phyloP scores from a whole-genome alignment of 2,797 vertebrate genomes.

The Kryptolebias ocellatus region DNA sequence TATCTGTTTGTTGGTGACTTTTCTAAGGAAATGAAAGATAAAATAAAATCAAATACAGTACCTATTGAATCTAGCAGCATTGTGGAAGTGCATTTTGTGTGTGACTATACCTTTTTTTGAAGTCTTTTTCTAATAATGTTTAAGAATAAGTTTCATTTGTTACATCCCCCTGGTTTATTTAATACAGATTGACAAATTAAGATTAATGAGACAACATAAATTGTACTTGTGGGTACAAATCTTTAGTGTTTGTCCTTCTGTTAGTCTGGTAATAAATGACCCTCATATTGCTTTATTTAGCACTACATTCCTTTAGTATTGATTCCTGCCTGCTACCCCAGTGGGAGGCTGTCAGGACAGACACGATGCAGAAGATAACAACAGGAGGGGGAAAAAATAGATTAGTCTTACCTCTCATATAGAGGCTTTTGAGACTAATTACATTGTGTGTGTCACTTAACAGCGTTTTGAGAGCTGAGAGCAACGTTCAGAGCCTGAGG shows the following conservation, averaged over 20 bases:
- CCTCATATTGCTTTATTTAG: constrained; percentile 37
- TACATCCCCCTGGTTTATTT: background rate
- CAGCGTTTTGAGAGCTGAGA: constrained; percentile 42
- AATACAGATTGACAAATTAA: background rate
- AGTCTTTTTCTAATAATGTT: background rate
- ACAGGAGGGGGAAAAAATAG: constrained; percentile 7
- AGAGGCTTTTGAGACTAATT: constrained; percentile 54
- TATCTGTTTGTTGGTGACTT: too few species aligned
- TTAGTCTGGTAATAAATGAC: constrained; percentile 31
- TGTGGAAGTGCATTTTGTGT: too few species aligned
- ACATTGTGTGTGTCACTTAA: constrained; percentile 55
- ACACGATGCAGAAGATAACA: constrained; percentile 25
- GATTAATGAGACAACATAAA: background rate
- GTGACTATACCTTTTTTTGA: too few species aligned
- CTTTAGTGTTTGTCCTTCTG: constrained; percentile 7
- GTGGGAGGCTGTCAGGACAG: constrained; percentile 41
- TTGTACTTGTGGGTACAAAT: constrained; percentile 8
- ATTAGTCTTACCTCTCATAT: constrained; percentile 9
- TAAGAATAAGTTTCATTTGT: background rate
- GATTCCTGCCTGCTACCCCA: constrained; percentile 38
- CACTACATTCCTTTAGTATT: constrained; percentile 34
- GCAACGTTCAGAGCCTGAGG: constrained; percentile 57
- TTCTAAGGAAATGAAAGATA: too few species aligned
- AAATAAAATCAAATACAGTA: too few species aligned
- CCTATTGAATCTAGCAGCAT: too few species aligned